Evolutionary conservation across 2,797 vertebrate genomes (phyloP), one percentile per base, ranked within the genome.

Genomic region (Sparidentex hasta): DNA sequence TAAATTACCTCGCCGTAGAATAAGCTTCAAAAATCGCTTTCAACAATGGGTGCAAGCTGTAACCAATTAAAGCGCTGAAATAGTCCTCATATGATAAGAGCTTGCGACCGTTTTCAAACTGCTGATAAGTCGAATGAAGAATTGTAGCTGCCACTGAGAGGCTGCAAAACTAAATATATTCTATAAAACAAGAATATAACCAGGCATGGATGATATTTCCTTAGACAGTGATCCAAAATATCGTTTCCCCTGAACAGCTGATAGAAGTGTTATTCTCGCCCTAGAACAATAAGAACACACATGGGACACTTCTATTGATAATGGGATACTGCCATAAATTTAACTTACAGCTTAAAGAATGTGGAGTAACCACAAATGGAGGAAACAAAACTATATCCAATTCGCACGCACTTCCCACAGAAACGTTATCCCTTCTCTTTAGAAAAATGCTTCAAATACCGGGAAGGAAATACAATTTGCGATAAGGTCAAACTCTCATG

Each of bases 61-160:
- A 66, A 74, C 73, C 71, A 90, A 76, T 87, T 85, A 77, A 72
- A 86, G 50, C 25, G 57, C 71, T 66, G 50, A 79, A 84, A 77
- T 64, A 76, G 69, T 64, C 56, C 79, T 64, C 14, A 27, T 54
- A 54, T 52, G 76, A 90, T 86, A 83, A 81, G 74, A 83, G 80
- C 72, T 21, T 33, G 29, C 51, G 16, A 52, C 18, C 20, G 11
- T 83, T 82, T 90, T 76, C 50, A 63, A 82, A 82, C 65, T 33
- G 74, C 52, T 65, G 82, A 86, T 85, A 85, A 77, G 66, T 71
- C 43, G 17, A 74, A 47, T 62, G 44, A 76, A 58, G 50, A 73
- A 78, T 50, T 78, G 44, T 69, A 62, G 68, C 55, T 51, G 57
- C 55, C 57, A 13, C 56, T 69, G 67, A 87, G 84, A 41, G 66